Evolutionary conservation across 2,797 vertebrate species (phyloP).

Genomic region (Alexandromys oeconomus): DNA sequence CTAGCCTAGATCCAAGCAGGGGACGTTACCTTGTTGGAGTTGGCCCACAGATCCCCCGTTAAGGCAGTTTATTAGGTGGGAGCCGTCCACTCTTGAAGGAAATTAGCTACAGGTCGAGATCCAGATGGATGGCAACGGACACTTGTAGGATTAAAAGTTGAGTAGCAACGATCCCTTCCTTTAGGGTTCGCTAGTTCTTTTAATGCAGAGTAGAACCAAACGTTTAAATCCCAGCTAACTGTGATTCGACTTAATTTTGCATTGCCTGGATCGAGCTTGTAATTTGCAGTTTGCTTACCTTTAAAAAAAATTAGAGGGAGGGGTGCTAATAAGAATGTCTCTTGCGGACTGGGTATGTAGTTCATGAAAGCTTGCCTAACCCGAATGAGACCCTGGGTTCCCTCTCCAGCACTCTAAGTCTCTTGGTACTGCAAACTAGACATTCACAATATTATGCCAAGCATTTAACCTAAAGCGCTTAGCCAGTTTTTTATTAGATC

Average conservation of each 20-base stretch:
- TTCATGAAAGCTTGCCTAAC: neutral
- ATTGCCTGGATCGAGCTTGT: neutral
- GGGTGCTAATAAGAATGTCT: neutral
- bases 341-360: neutral
- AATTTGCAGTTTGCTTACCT: neutral
- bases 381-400: neutral
- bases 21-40: neutral
- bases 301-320: constrained; percentile 10
- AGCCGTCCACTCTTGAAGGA: neutral
- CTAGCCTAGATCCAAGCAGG: neutral
- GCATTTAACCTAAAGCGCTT: neutral
- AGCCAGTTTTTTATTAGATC: neutral
- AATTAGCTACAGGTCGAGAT: neutral
- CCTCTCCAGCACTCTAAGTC: neutral
- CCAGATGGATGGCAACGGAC: neutral
- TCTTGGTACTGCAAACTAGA: neutral
- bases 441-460: neutral
- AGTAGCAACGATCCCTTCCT: neutral
- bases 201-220: neutral
- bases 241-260: neutral
- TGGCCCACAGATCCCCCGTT: neutral
- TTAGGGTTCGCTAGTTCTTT: neutral
- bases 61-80: neutral
- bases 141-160: neutral
- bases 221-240: neutral